Evolutionary conservation across 2,888 invertebrate genomes (phyloP), one percentile per base, ranked within the genome.

Genomic region (Philhelius pedissequus): DNA sequence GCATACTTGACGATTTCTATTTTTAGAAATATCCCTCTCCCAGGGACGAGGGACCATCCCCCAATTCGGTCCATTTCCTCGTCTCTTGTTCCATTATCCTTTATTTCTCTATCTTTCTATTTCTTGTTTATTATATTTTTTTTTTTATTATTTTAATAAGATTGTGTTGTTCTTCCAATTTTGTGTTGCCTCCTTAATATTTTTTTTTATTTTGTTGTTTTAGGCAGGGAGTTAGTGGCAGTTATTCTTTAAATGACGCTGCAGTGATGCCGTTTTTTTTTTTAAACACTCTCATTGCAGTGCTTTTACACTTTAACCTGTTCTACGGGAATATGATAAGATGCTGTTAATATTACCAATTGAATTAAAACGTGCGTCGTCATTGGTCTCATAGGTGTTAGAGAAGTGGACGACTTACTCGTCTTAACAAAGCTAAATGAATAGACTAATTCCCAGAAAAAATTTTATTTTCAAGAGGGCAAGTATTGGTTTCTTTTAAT

Each of bases 21-120:
- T 82, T 82, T 74, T 82, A 82, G 82, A 80, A 79, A 54, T 35
- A 68, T 69, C 78, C 62, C 62, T 74, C 54, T 71, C 68, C 48
- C 58, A 54, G 79, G 68, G 60, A 74, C 43, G 35, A 66, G 79
- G 68, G 60, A 74, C 43, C 27, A 66, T 60, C 45, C 20, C 58
- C 15, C 6, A 43, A 43, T 25, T 43, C 35, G 43, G 27, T 43
- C 35, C 62, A 43, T 43, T 62, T 30, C 18, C 43, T 30, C 15
- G 7, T 40, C 15, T 32, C n/a, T 58, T 45, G 20, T 40, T 71
- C 50, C 48, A 38, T 71, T 58, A 56, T 80, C 43, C 43, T 73
- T 82, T 18, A 45, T 48, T 52, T 56, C 50, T 22, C 40, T 58
- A 20, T 48, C 50, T 40, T 68, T 22, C 40, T 40, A 76, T 58